These are phyloP conservation scores for Peromyscus leucopus DNA, from an alignment of 2,113 vertebrate species.

Conservation along the genomic window DNA sequence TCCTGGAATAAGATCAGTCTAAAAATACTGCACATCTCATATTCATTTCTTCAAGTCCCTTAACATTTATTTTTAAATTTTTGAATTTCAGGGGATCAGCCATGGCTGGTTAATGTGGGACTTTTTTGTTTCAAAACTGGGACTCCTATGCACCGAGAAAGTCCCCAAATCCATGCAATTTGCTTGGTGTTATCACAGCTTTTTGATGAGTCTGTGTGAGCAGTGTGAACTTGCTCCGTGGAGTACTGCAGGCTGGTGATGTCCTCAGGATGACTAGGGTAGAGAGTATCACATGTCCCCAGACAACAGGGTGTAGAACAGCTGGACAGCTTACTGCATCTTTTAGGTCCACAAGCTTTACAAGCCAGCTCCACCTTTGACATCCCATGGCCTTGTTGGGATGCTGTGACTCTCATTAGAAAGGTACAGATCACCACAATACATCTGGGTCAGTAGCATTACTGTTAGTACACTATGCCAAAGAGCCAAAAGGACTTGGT, in stretches of 20 bases:
- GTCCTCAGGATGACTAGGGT: neutral
- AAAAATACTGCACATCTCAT: neutral
- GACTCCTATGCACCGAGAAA: neutral
- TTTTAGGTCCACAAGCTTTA: neutral
- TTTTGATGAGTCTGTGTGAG: neutral
- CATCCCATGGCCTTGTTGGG: neutral
- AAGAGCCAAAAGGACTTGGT: neutral
- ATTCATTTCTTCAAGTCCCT: neutral
- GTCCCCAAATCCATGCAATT: neutral
- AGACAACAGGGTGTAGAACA: neutral
- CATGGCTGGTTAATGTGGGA: neutral
- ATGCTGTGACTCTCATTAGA: neutral
- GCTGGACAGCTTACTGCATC: neutral
- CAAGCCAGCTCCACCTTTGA: neutral
- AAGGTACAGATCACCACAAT: neutral
- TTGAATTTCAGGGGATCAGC: neutral
- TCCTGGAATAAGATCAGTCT: constrained; percentile 22
- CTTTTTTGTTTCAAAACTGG: neutral
- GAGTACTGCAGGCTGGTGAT: neutral
- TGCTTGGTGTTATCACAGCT: neutral
- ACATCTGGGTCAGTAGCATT: neutral
- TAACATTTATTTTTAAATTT: neutral
- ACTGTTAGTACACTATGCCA: neutral
- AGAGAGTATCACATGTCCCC: neutral
- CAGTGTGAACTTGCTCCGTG: neutral